Base-by-base conservation (phyloP, 2,113 vertebrate species). In the Syngnathus typhle region DNA sequence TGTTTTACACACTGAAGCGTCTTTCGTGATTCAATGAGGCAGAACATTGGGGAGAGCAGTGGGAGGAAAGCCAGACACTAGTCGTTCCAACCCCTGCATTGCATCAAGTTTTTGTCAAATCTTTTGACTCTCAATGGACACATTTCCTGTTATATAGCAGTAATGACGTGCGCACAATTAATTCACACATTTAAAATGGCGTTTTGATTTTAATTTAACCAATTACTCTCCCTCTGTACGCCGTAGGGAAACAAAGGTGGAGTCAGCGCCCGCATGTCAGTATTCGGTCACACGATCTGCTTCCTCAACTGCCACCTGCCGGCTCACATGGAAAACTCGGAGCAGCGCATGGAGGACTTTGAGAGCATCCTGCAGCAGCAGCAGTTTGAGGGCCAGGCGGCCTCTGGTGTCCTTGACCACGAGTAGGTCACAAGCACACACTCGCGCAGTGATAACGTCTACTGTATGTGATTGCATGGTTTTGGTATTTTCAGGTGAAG, bases 261-360 rank as follows among this genome's bases (percentile, higher is more conserved):
- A 0, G 95, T 99, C 65, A 98, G 97, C 0, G 82, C 93, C 64
- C 91, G 94, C 59, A 92, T 94, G 82, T 92, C 94, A 0, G 84
- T 94, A 87, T 98, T 94, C 0, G 96, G 96, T 54, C 95, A 98
- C 88, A 94, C 95, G 80, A 85, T 99, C 67, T 98, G 97, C 84
- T 99, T 99, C 90, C 91, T 99, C 38, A 99, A 99, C 89, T 99
- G 97, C 87, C 97, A 99, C 91, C 90, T 99, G 84, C 97, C 96
- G 0, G 96, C 96, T 0, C 97, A 99, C 87, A 94, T 98, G 94
- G 93, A 96, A 80, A 98, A 98, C 83, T 92, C 94, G 0, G 95
- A 97, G 61, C 96, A 99, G 88, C 94, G 97, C 55, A 94, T 96
- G 85, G 96, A 98, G 78, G 94, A 98, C 85, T 98, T 99, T 75